A percentile compares a stretch with the other conserved stretches of the same genome.
These are phyloP conservation scores for Doryteuthis pealeii DNA, from an alignment of 1,140 invertebrate genomes.

Conservation along the genomic window DNA sequence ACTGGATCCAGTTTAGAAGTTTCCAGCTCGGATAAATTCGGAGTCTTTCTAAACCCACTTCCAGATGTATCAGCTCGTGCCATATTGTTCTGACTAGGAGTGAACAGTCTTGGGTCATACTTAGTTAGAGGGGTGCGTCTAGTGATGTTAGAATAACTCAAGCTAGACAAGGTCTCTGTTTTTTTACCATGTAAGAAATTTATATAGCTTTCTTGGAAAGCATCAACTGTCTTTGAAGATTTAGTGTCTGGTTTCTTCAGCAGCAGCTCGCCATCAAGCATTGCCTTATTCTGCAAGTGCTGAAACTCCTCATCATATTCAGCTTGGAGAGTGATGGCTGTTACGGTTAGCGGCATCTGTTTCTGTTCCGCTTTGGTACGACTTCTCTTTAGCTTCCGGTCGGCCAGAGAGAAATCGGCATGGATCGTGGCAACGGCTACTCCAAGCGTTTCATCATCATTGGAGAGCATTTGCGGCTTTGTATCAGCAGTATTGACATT, in stretches of 20 bases:
- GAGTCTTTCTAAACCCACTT: conserved; percentile 16
- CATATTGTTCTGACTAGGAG: conserved; percentile 16
- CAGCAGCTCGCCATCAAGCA: conserved; percentile 7
- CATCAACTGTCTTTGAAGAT: conserved; percentile 18
- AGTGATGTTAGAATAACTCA: conserved; percentile 44
- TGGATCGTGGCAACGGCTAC: conserved; percentile 24
- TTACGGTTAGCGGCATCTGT: conserved; percentile 21
- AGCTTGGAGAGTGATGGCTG: conserved; percentile 24
- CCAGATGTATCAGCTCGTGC: conserved; percentile 16
- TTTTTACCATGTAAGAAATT: conserved; percentile 56
- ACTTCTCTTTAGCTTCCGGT: conserved; percentile 15
- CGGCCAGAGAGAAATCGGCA: conserved; percentile 16
- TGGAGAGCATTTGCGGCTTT: conserved; percentile 29
- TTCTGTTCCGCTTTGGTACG: conserved; percentile 29
- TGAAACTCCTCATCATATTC: conserved; percentile 35
- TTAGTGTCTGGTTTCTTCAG: neutral
- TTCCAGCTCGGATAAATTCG: conserved; percentile 9
- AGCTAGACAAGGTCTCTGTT: conserved; percentile 55
- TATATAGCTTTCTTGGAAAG: conserved; percentile 53
- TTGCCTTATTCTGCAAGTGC: conserved; percentile 25
- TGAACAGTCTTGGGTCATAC: conserved; percentile 17
- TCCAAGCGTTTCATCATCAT: conserved; percentile 39
- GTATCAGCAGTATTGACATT: conserved; percentile 11
- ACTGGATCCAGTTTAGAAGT: conserved; percentile 6
- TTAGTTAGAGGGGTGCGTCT: conserved; percentile 33